phyloP scores from a whole-genome alignment of 2,113 vertebrate species.

The Cyphomyrus plagiostoma region DNA sequence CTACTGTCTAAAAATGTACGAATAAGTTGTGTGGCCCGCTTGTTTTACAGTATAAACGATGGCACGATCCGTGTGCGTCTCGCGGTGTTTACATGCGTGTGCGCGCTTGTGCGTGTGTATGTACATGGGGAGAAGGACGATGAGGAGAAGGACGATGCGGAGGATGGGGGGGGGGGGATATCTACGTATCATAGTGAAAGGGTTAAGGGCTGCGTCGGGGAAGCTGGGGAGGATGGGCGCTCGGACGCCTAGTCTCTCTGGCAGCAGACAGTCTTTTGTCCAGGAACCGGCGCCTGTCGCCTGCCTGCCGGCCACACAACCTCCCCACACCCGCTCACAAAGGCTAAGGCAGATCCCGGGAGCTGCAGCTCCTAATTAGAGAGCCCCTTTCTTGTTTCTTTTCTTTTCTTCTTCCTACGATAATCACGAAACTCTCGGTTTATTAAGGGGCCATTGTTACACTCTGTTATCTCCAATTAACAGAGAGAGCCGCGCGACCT shows the following conservation, averaged over 20 bases:
- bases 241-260: conserved; percentile 54
- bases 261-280: conserved; percentile 73
- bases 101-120: conserved; percentile 22
- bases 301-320: conserved; percentile 65
- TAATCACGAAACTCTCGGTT: conserved; percentile 63
- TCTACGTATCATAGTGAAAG: conserved; percentile 35
- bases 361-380: conserved; percentile 63
- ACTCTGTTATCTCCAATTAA: conserved; percentile 70
- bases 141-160: not conserved
- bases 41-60: not conserved
- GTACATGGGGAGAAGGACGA: conserved; percentile 15
- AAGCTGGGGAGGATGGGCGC: conserved; percentile 41
- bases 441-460: conserved; percentile 61
- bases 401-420: conserved; percentile 57
- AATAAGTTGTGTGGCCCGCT: not conserved
- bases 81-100: not conserved
- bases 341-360: conserved; percentile 36
- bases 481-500: conserved; percentile 54
- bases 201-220: conserved; percentile 49
- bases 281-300: conserved; percentile 68
- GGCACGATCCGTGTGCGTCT: not conserved
- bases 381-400: conserved; percentile 46
- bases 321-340: conserved; percentile 54
- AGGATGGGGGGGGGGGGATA: not conserved
- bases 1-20: not conserved